These are phyloP conservation scores for Dendronephthya gigantea DNA, from an alignment of 64 coral and sea anemone genomes.

Conservation along the genomic window DNA sequence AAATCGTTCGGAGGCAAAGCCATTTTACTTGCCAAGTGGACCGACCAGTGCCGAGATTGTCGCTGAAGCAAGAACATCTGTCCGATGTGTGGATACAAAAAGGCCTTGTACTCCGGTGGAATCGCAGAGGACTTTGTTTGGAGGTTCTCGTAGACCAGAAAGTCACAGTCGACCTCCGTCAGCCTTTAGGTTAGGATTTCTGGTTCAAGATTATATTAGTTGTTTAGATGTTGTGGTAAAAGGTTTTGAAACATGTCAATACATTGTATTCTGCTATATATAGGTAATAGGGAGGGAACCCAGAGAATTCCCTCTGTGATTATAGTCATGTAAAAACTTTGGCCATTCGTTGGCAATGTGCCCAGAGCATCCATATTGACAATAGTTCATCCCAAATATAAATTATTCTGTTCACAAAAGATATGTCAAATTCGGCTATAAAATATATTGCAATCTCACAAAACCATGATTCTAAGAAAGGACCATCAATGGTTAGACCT, in stretches of 20 bases:
- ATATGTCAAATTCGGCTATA: too few species aligned
- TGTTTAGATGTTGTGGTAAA: not conserved
- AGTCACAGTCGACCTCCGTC: not conserved
- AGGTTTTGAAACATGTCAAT: not conserved
- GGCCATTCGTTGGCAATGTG: too few species aligned
- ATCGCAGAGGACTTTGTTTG: not conserved
- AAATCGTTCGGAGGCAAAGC: not conserved
- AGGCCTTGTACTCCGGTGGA: not conserved
- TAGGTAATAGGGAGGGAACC: too few species aligned
- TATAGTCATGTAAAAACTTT: too few species aligned
- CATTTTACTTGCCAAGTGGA: not conserved
- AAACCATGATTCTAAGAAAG: too few species aligned
- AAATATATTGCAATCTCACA: too few species aligned
- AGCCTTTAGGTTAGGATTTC: not conserved
- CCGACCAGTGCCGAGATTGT: not conserved
- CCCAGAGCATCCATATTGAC: too few species aligned
- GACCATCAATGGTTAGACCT: too few species aligned
- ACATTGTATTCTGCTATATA: not conserved
- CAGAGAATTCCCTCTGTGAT: too few species aligned
- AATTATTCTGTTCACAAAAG: too few species aligned
- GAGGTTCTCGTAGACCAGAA: not conserved
- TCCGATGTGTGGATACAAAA: conserved; percentile 3
- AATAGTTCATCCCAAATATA: too few species aligned
- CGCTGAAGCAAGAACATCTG: not conserved
- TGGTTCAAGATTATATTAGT: not conserved